These are phyloP conservation scores for Invenusta paracnida DNA, from an alignment of 2,888 invertebrate genomes.

Conservation along the genomic window DNA sequence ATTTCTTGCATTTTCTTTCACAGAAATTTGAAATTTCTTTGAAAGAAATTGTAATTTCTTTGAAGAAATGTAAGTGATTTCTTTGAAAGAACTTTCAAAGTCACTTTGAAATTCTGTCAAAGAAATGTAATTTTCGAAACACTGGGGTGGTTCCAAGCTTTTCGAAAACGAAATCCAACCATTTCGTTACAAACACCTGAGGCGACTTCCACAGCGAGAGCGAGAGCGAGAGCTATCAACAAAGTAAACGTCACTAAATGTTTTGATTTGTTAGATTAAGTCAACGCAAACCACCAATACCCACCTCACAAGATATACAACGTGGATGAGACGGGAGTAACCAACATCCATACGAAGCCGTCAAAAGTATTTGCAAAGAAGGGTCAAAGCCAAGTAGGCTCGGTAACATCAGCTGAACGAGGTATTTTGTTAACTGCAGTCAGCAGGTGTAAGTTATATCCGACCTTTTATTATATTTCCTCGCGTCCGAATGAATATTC, in stretches of 20 bases:
- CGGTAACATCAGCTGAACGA: slow-evolving; percentile 45
- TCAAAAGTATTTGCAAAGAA: slow-evolving; percentile 22
- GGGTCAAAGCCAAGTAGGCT: background rate
- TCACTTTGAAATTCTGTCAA: too few species aligned
- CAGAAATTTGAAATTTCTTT: too few species aligned
- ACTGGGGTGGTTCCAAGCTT: slow-evolving; percentile 46
- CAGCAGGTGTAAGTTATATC: slow-evolving; percentile 47
- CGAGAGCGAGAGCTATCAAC: slow-evolving; percentile 46
- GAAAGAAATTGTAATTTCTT: too few species aligned
- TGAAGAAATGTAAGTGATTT: too few species aligned
- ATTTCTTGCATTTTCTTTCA: too few species aligned
- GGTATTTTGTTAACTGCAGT: slow-evolving; percentile 46
- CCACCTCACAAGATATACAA: slow-evolving; percentile 43
- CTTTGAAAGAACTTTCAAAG: too few species aligned
- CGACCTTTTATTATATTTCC: slow-evolving; percentile 51
- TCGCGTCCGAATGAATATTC: slow-evolving; percentile 50
- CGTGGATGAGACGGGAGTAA: slow-evolving; percentile 46
- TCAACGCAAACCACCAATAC: slow-evolving; percentile 12
- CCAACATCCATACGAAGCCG: slow-evolving; percentile 44
- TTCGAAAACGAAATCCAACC: slow-evolving; percentile 45
- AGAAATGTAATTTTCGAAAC: too few species aligned
- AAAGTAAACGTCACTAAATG: slow-evolving; percentile 42
- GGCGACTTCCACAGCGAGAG: slow-evolving; percentile 45
- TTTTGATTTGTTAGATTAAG: slow-evolving; percentile 38
- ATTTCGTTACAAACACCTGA: slow-evolving; percentile 44